These are phyloP conservation scores for Oxyura jamaicensis DNA, from an alignment of 2,113 vertebrate genomes.

Conservation along the genomic window DNA sequence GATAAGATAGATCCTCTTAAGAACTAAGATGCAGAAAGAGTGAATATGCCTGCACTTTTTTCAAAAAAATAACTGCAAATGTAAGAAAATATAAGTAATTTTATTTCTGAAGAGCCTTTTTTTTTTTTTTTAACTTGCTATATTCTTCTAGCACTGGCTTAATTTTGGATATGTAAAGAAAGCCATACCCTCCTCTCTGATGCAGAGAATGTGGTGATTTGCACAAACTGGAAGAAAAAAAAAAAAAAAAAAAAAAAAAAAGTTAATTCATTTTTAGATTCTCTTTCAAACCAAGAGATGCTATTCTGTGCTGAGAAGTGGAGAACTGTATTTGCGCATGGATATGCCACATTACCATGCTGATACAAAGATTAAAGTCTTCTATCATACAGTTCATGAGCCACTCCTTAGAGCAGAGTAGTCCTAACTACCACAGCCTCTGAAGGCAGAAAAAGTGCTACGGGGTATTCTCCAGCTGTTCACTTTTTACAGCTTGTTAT, in stretches of 20 bases:
- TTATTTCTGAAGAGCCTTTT: not conserved
- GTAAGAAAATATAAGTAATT: not conserved
- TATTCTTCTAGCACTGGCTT: not conserved
- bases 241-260: not conserved
- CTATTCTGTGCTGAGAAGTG: not conserved
- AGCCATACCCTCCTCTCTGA: not conserved
- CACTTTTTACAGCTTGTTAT: not conserved
- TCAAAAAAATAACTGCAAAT: not conserved
- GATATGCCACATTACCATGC: not conserved
- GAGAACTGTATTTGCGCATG: not conserved
- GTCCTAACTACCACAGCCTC: not conserved
- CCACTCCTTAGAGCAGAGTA: not conserved
- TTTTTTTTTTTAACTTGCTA: not conserved
- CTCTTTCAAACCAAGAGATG: not conserved
- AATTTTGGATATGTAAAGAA: not conserved
- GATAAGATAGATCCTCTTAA: not conserved
- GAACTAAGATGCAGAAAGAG: not conserved
- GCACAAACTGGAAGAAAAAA: accelerated
- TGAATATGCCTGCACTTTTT: not conserved
- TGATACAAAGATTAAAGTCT: not conserved
- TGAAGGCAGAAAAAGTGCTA: not conserved
- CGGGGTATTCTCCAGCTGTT: slow-evolving; percentile 10
- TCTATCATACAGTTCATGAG: not conserved
- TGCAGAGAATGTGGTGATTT: not conserved
- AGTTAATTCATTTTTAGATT: not conserved